Evolutionary conservation across 2,797 vertebrate genomes (phyloP).

Genomic region (Phrynocephalus guinanensis): DNA sequence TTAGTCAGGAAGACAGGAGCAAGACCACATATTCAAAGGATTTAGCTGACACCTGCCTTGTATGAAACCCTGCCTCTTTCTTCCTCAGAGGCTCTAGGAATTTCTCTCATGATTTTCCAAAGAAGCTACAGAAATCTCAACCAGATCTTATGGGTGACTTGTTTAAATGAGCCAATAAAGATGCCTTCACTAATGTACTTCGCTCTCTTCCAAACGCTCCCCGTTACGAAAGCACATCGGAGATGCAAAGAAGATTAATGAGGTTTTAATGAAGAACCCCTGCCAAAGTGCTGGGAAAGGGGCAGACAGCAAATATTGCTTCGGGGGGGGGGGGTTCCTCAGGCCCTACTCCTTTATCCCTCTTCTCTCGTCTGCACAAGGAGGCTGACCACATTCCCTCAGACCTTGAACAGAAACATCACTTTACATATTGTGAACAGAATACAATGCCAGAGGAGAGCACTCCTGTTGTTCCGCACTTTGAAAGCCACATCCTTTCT

Average conservation of each 20-base stretch:
- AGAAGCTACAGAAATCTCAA: slow-evolving; percentile 22
- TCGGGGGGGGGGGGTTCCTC: neutral
- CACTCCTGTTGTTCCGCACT: neutral
- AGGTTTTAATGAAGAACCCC: slow-evolving; percentile 26
- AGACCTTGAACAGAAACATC: neutral
- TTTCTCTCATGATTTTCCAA: slow-evolving; percentile 8
- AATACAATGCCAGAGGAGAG: neutral
- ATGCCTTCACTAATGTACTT: slow-evolving; percentile 8
- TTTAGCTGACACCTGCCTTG: neutral
- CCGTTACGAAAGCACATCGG: slow-evolving; percentile 11
- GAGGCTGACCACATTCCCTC: neutral
- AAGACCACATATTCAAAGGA: neutral
- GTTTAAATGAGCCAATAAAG: slow-evolving; percentile 23
- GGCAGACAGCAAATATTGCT: slow-evolving; percentile 9
- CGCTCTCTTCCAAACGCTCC: slow-evolving; percentile 1
- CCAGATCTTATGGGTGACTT: neutral
- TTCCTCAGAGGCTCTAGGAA: neutral
- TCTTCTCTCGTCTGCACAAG: neutral
- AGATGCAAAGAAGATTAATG: slow-evolving; percentile 34
- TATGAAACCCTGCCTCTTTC: neutral
- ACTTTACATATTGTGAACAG: neutral
- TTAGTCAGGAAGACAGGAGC: neutral
- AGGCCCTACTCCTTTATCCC: neutral
- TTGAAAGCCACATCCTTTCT: neutral
- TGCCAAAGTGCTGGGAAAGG: slow-evolving; percentile 2